A percentile compares a stretch with the other conserved stretches of the same genome.
Conservation (phyloP, 2,888 invertebrate genomes). For the Archips xylosteana region DNA sequence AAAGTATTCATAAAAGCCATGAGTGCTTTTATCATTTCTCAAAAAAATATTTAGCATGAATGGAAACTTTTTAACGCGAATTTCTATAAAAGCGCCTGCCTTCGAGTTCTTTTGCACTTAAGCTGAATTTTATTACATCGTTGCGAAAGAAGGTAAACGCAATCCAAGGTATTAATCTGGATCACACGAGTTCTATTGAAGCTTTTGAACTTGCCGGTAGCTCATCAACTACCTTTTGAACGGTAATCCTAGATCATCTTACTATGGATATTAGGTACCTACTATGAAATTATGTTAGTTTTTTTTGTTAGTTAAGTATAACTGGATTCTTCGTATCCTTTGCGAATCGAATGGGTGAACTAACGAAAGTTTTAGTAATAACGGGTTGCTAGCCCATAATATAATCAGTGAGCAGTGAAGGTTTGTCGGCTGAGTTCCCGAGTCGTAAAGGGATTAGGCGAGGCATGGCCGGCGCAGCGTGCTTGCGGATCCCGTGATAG, state of each 20-base stretch:
- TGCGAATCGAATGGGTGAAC: neutral
- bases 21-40: constrained; percentile 37
- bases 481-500: constrained; percentile 49
- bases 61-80: constrained; percentile 44
- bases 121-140: constrained; percentile 85
- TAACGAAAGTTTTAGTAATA: neutral
- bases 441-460: constrained; percentile 43
- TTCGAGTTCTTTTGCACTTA: constrained; percentile 60
- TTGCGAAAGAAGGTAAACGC: constrained; percentile 81
- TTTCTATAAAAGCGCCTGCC: constrained; percentile 43
- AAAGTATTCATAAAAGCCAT: constrained; percentile 48
- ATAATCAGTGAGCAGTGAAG: constrained; percentile 5
- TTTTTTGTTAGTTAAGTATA: neutral
- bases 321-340: neutral
- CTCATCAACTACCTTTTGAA: constrained; percentile 42
- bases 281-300: constrained; percentile 17
- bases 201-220: constrained; percentile 43
- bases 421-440: constrained; percentile 23
- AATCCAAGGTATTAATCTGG: constrained; percentile 77
- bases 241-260: constrained; percentile 38
- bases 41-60: constrained; percentile 43
- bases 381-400: neutral
- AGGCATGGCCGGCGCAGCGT: constrained; percentile 24
- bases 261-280: constrained; percentile 23
- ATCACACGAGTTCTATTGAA: constrained; percentile 61